phyloP scores from a whole-genome alignment of 1,140 invertebrate genomes.

The Physella acuta region DNA sequence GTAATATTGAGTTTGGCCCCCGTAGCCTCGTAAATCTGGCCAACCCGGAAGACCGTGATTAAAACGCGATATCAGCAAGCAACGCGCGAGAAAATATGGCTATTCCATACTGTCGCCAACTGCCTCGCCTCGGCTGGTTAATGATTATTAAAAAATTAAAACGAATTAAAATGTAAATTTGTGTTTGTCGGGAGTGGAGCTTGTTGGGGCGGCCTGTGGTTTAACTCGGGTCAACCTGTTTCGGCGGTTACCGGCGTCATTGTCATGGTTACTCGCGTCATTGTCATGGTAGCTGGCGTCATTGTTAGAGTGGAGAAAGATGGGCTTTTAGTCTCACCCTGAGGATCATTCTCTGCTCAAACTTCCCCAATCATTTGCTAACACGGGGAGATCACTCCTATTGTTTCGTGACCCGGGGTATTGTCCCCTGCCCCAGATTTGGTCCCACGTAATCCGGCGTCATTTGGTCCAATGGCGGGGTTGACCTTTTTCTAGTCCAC shows the following conservation, averaged over 20 bases:
- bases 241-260: too few species aligned
- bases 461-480: not conserved
- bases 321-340: not conserved
- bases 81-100: not conserved
- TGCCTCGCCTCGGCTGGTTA: not conserved
- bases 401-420: not conserved
- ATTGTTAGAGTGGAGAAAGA: not conserved
- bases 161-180: constrained; percentile 19
- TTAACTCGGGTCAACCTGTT: too few species aligned
- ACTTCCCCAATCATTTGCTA: constrained; percentile 12
- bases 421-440: constrained; percentile 13
- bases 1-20: too few species aligned
- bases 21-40: too few species aligned
- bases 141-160: not conserved
- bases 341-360: not conserved
- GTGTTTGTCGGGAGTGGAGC: too few species aligned
- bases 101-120: not conserved
- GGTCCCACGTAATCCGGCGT: not conserved
- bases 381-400: constrained; percentile 14
- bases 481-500: constrained; percentile 10
- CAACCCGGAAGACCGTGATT: not conserved
- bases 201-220: too few species aligned
- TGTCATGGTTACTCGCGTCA: too few species aligned
- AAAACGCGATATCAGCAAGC: not conserved
- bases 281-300: too few species aligned